Base-by-base conservation (phyloP, 2,113 vertebrate genomes). In the Turdus rufiventris region DNA sequence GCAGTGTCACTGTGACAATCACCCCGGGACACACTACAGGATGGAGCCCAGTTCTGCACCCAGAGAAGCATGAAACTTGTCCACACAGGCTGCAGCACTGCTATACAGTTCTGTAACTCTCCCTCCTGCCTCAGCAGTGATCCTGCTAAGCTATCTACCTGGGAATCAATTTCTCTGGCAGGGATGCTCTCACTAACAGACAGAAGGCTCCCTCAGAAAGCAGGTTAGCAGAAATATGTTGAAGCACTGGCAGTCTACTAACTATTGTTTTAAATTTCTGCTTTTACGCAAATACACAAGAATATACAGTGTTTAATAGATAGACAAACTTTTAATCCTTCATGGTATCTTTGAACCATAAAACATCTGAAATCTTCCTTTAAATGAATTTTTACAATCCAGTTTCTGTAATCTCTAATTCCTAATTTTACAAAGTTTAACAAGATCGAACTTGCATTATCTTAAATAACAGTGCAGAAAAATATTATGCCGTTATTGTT, bases 401-500 rank as follows among this genome's bases (percentile, higher is more conserved):
- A 53, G 28, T 16, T 25, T 18, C 51, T 48, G 5, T 75, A 90
- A 71, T 78, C 45, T 67, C 53, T 15, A 81, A 88, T 56, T 68
- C 28, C 16, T 91, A 63, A 86, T 89, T 94, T 89, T 45, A 78
- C 47, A 38, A 78, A 65, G 12, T 7, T 72, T 79, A 82, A 71
- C 10, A 53, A 78, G 23, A 82, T 33, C 16, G 36, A 92, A 45
- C 25, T 81, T 72, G 34, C 57, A 75, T 75, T 85, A 87, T 8
- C 28, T 58, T 81, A 89, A 91, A 82, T 76, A 93, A 85, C 25
- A 82, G 43, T 3, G 36, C 19, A 77, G 33, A 68, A 86, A 89
- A 93, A 87, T 65, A 84, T 25, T 70, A 76, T 18, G 42, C 40
- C 78, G 53, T 89, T 93, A 92, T 13, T 78, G 54, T 65, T 87